Conservation (phyloP, 2,113 vertebrate genomes). For the Gadus macrocephalus region DNA sequence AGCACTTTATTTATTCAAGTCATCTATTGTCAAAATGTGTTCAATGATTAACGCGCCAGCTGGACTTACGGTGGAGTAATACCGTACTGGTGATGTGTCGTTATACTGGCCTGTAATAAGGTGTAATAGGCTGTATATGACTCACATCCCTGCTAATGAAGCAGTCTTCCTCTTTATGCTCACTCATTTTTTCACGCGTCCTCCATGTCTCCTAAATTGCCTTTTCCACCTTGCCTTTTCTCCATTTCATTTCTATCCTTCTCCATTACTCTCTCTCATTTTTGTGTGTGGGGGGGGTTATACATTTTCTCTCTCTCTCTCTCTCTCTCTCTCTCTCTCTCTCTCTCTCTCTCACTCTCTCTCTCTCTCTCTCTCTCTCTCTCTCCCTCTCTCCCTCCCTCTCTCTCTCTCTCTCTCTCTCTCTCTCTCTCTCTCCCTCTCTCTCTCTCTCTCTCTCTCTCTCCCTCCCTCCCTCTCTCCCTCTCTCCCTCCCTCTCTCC, state of each 20-base stretch:
- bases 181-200: too few species aligned
- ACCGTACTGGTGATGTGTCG: too few species aligned
- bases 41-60: too few species aligned
- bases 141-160: too few species aligned
- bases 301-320: constrained; percentile 12
- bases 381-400: constrained; percentile 9
- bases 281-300: too few species aligned
- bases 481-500: constrained; percentile 35
- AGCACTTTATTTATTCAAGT: too few species aligned
- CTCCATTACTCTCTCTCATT: constrained; percentile 6
- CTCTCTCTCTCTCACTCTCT: constrained; percentile 3
- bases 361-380: not conserved
- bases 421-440: constrained; percentile 24
- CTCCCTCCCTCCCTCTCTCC: not conserved
- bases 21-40: too few species aligned
- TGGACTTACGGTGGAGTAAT: too few species aligned
- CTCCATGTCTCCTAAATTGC: too few species aligned
- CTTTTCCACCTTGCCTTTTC: too few species aligned
- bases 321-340: constrained; percentile 5
- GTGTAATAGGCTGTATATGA: not conserved
- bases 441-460: not conserved
- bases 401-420: constrained; percentile 28
- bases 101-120: too few species aligned
- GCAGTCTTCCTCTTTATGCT: too few species aligned
- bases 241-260: not conserved